Percentiles rank a stretch among this genome's conserved stretches.
phyloP scores from a whole-genome alignment of 2,113 vertebrate species.

The Regulus satrapa region DNA sequence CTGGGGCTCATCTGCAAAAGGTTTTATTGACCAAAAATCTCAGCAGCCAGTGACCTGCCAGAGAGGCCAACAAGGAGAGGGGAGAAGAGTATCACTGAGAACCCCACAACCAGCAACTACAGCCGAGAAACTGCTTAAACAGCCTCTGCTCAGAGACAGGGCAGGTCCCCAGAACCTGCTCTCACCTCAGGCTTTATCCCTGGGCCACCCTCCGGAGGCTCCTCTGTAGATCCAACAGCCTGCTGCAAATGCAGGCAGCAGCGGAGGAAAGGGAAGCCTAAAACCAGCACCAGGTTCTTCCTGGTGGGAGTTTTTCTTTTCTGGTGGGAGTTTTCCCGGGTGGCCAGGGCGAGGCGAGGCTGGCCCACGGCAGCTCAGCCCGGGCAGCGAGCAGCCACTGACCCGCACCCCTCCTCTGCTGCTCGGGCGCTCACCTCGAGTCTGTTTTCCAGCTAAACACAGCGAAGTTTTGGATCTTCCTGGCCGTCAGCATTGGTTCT shows the following conservation, averaged over 20 bases:
- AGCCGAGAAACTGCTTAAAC: not conserved
- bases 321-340: not conserved
- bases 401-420: not conserved
- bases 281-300: not conserved
- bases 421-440: rapidly evolving
- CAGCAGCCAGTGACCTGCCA: not conserved
- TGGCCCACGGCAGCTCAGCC: not conserved
- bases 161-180: not conserved
- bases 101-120: not conserved
- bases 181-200: not conserved
- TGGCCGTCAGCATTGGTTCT: rapidly evolving
- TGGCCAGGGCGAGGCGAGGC: rapidly evolving
- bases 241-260: not conserved
- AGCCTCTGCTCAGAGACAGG: not conserved
- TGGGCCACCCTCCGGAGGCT: not conserved
- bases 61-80: not conserved
- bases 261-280: rapidly evolving
- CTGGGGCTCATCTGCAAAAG: not conserved
- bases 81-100: not conserved
- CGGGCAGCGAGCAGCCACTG: rapidly evolving
- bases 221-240: not conserved
- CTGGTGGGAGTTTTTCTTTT: not conserved
- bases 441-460: rapidly evolving
- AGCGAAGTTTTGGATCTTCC: rapidly evolving
- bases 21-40: not conserved